Conservation (phyloP, 2,888 invertebrate genomes). For the Eubasilissa splendida region DNA sequence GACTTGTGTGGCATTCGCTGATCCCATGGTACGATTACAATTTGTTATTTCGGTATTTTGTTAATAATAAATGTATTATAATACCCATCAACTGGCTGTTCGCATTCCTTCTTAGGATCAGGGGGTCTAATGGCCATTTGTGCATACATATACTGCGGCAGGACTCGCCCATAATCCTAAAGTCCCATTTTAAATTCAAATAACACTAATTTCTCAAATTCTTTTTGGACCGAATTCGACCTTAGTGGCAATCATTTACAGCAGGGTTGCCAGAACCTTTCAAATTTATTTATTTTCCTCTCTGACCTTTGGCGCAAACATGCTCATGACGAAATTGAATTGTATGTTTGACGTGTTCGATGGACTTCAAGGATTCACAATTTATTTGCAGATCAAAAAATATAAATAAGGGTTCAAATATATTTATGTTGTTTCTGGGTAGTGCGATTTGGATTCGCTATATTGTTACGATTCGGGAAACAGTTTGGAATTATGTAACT, state of each 20-base stretch:
- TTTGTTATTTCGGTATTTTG: not conserved
- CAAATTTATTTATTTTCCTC: not conserved
- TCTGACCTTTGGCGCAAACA: not conserved
- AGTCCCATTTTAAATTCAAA: slow-evolving; percentile 32
- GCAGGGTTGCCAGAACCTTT: slow-evolving; percentile 18
- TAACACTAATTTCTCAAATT: slow-evolving; percentile 20
- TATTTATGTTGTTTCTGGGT: too few species aligned
- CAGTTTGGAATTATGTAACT: too few species aligned
- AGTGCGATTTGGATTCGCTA: too few species aligned
- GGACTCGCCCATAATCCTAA: not conserved
- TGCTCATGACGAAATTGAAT: not conserved
- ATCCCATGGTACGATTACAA: not conserved
- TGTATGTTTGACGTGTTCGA: not conserved
- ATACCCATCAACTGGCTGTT: slow-evolving; percentile 5
- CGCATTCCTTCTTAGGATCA: not conserved
- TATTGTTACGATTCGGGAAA: too few species aligned
- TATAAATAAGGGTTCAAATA: too few species aligned
- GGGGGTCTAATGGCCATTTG: not conserved
- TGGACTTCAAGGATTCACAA: too few species aligned
- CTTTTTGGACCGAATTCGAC: slow-evolving; percentile 3
- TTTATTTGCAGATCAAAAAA: too few species aligned
- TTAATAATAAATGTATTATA: not conserved
- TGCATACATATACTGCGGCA: not conserved
- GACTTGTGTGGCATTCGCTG: not conserved
- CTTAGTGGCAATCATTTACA: slow-evolving; percentile 24